Conservation (phyloP, 2,888 invertebrate species). For the Andrena minutula region DNA sequence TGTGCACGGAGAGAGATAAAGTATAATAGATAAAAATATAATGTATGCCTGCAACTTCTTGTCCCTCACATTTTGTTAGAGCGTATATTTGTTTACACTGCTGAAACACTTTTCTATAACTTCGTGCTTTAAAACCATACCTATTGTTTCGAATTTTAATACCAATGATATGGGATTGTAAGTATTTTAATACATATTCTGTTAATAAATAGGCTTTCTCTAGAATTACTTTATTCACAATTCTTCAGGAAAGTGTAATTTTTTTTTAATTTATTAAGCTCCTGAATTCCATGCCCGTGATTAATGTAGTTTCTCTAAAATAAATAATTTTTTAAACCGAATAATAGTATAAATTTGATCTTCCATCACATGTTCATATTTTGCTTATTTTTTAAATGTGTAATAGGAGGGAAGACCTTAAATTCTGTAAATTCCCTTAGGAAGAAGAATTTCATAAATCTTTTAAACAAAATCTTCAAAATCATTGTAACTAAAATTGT, state of each 20-base stretch:
- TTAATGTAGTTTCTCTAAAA: no score
- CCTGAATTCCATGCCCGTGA: no score
- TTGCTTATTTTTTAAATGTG: no score
- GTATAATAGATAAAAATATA: neutral
- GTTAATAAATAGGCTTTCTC: neutral
- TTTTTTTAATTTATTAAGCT: no score
- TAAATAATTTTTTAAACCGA: no score
- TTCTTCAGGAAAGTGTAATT: neutral
- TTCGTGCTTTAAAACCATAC: neutral
- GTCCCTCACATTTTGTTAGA: neutral
- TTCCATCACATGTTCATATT: no score
- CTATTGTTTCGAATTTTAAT: neutral
- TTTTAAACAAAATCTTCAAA: no score
- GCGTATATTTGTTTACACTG: neutral
- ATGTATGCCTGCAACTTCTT: neutral
- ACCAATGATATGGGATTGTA: neutral
- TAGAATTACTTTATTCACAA: neutral
- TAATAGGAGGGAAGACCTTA: no score
- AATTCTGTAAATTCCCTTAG: no score
- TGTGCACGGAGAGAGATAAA: neutral
- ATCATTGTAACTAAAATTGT: no score
- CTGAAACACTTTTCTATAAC: neutral
- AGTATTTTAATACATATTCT: neutral
- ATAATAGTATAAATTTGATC: no score
- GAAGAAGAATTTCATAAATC: no score